phyloP scores from a whole-genome alignment of 2,797 vertebrate genomes.

The Erpetoichthys calabaricus region DNA sequence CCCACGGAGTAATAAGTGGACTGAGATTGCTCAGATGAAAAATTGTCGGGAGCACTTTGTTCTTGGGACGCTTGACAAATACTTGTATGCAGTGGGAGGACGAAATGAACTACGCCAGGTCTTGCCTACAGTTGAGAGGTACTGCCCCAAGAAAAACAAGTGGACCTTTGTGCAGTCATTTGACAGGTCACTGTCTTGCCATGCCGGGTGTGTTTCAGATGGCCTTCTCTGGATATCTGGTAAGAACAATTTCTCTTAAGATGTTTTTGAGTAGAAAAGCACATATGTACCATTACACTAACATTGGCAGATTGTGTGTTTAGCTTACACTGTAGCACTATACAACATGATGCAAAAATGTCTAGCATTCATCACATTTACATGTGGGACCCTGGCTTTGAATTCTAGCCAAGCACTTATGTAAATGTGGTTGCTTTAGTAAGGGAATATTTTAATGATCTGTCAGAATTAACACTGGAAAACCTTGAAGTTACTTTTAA shows the following conservation, averaged over 20 bases:
- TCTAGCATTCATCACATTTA: no score
- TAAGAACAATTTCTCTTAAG: constrained; percentile 31
- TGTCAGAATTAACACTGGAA: no score
- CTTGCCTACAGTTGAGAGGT: constrained; percentile 82
- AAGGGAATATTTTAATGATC: no score
- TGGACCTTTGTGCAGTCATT: constrained; percentile 90
- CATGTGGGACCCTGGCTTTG: no score
- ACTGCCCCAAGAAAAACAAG: constrained; percentile 91
- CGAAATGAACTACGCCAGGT: constrained; percentile 88
- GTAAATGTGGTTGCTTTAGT: no score
- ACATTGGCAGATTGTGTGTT: no score
- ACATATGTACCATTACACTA: not conserved
- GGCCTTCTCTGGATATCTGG: constrained; percentile 94
- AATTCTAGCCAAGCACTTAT: no score
- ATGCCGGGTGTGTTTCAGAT: constrained; percentile 85
- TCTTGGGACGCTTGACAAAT: constrained; percentile 74
- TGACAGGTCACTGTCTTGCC: constrained; percentile 87
- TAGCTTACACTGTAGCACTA: no score
- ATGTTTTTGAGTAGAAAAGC: not conserved
- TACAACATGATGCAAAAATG: no score
- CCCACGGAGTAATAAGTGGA: constrained; percentile 76
- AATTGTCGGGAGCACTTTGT: constrained; percentile 93
- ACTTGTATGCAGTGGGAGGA: constrained; percentile 79
- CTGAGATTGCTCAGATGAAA: constrained; percentile 88
- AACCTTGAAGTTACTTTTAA: no score